Evolutionary conservation across 1,140 invertebrate species (phyloP).

Genomic region (Orchestia grillus): DNA sequence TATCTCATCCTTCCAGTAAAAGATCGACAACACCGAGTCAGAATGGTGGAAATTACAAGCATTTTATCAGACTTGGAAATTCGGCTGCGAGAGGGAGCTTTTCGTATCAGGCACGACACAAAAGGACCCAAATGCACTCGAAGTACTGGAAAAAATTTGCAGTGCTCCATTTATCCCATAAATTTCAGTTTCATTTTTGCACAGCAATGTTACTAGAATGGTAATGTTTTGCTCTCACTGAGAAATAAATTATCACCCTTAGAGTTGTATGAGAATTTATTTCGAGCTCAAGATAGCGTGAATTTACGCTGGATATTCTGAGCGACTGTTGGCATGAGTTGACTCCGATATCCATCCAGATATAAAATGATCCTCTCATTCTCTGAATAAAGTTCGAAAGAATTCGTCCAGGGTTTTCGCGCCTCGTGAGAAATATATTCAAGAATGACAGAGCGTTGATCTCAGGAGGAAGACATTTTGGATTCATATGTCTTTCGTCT

Average conservation of each 20-base stretch:
- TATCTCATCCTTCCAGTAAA: background rate
- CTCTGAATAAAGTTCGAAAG: background rate
- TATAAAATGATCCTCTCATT: slow-evolving; percentile 21
- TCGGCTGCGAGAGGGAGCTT: background rate
- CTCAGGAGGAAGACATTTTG: slow-evolving; percentile 38
- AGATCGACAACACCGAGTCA: background rate
- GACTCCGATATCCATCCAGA: slow-evolving; percentile 15
- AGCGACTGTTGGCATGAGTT: background rate
- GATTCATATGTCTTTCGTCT: slow-evolving; percentile 31
- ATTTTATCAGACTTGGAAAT: background rate
- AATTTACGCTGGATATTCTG: background rate
- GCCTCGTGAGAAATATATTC: slow-evolving; percentile 20
- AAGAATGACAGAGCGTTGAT: slow-evolving; percentile 22
- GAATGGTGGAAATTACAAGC: background rate
- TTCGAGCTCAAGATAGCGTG: background rate
- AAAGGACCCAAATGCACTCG: background rate
- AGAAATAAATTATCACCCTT: background rate
- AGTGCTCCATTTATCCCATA: background rate
- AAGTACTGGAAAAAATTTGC: background rate
- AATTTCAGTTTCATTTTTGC: background rate
- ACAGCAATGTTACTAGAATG: background rate
- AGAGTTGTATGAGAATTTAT: background rate
- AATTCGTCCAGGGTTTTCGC: slow-evolving; percentile 26
- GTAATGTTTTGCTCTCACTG: background rate
- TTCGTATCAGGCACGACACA: background rate